A percentile compares a stretch with the other conserved stretches of the same genome.
These are phyloP conservation scores for Euleptes europaea DNA, from an alignment of 2,113 vertebrate genomes.

Conservation along the genomic window DNA sequence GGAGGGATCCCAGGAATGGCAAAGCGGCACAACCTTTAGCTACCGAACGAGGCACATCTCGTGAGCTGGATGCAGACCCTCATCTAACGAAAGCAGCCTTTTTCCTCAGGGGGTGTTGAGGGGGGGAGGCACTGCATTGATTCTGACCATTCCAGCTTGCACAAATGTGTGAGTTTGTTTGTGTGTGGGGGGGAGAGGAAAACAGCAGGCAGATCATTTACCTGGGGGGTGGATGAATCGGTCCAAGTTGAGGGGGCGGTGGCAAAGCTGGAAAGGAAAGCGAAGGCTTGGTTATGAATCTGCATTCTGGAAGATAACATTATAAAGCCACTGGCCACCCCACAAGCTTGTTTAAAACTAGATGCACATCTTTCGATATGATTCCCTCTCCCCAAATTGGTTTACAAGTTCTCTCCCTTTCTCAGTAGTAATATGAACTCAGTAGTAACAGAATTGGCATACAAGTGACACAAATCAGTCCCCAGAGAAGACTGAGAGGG, in stretches of 20 bases:
- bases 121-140: neutral
- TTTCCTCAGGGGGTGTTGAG: neutral
- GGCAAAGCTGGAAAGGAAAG: slow-evolving; percentile 76
- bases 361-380: neutral
- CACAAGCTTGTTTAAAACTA: neutral
- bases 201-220: slow-evolving; percentile 34
- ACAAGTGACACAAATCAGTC: neutral
- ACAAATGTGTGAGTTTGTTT: too few species aligned
- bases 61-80: neutral
- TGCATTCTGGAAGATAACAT: neutral
- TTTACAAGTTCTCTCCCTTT: neutral
- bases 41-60: slow-evolving; percentile 2
- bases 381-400: neutral
- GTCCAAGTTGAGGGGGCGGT: slow-evolving; percentile 86
- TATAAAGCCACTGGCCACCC: neutral
- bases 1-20: neutral
- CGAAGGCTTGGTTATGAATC: slow-evolving; percentile 5
- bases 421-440: neutral
- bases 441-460: neutral
- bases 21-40: neutral
- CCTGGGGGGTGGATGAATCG: slow-evolving; percentile 82
- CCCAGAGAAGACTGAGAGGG: too few species aligned
- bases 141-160: neutral
- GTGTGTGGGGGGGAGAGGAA: neutral
- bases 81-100: neutral